phyloP scores from a whole-genome alignment of 2,113 vertebrate genomes.

The Ia io region DNA sequence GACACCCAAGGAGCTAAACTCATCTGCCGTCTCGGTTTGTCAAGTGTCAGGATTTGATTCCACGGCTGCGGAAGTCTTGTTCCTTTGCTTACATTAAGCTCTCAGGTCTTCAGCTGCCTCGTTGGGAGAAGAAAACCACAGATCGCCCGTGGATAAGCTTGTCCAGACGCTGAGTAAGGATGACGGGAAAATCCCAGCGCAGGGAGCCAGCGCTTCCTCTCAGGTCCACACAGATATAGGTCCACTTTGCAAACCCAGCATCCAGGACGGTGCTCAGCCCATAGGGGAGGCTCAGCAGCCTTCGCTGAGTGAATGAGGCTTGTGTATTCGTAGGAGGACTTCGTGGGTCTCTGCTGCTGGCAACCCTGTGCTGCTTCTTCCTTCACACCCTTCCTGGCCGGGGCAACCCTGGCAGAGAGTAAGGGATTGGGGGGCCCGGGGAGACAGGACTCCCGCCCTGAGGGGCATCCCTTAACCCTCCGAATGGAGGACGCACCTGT shows the following conservation, averaged over 20 bases:
- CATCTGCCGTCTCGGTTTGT: background rate
- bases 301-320: background rate
- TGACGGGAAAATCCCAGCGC: background rate
- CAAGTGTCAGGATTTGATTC: background rate
- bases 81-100: background rate
- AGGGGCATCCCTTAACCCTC: background rate
- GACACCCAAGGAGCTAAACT: background rate
- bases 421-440: background rate
- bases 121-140: background rate
- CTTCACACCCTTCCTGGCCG: background rate
- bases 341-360: background rate
- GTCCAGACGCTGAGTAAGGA: background rate
- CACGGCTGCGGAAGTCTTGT: background rate
- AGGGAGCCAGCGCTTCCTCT: background rate
- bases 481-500: background rate
- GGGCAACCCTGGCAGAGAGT: background rate
- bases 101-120: background rate
- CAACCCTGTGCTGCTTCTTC: background rate
- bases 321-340: background rate
- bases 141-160: background rate
- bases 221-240: background rate
- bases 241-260: background rate
- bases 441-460: rapidly evolving
- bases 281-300: background rate
- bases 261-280: background rate